Conservation (phyloP, 2,888 invertebrate species). For the Heliconius ethilla region DNA sequence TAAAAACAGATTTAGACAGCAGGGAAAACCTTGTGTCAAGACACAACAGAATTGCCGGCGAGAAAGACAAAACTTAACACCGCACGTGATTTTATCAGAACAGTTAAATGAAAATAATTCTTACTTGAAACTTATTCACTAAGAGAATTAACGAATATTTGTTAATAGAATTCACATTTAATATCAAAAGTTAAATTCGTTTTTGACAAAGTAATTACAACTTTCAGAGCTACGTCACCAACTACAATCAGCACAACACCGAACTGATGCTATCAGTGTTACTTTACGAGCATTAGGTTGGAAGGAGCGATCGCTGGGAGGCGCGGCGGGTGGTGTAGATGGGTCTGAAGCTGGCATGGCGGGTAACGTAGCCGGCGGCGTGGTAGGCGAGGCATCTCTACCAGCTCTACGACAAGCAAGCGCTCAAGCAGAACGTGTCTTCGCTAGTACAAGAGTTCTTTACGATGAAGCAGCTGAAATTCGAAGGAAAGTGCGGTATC, state of each 20-base stretch:
- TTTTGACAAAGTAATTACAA: background rate
- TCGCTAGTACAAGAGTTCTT: conserved; percentile 66
- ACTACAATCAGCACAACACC: conserved; percentile 63
- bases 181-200: background rate
- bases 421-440: conserved; percentile 65
- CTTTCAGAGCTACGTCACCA: conserved; percentile 58
- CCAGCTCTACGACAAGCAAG: conserved; percentile 43
- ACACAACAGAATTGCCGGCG: background rate
- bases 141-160: too few relatives aligned
- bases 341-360: conserved; percentile 48
- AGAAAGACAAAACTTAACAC: too few relatives aligned
- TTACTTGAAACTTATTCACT: too few relatives aligned
- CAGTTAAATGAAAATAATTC: too few relatives aligned
- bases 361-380: conserved; percentile 40
- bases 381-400: conserved; percentile 33
- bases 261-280: conserved; percentile 68
- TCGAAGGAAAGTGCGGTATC: conserved; percentile 73
- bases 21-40: background rate
- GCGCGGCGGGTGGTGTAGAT: conserved; percentile 37
- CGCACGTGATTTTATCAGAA: too few relatives aligned
- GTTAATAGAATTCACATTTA: too few relatives aligned
- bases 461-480: conserved; percentile 77
- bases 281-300: conserved; percentile 72
- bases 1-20: background rate
- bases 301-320: conserved; percentile 69